phyloP scores from a whole-genome alignment of 2,797 vertebrate genomes.

The Anguilla marmorata region DNA sequence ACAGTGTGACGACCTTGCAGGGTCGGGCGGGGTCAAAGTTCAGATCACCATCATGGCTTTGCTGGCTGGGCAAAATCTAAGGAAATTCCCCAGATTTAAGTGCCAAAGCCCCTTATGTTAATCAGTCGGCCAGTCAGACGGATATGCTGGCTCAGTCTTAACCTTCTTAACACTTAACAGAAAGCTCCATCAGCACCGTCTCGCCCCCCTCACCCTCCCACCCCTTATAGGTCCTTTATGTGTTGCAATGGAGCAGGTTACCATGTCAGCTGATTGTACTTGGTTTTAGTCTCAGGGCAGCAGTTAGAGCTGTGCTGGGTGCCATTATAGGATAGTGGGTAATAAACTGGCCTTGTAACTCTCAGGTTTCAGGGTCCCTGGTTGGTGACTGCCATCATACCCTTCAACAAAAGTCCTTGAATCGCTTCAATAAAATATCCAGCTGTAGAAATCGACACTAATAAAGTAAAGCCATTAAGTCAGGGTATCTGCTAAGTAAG shows the following conservation, averaged over 20 bases:
- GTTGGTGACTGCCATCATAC: neutral
- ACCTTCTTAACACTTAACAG: slow-evolving; percentile 27
- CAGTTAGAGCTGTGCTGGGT: neutral
- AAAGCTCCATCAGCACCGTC: slow-evolving; percentile 50
- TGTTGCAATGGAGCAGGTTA: neutral
- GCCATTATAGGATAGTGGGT: neutral
- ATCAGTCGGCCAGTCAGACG: slow-evolving; percentile 22
- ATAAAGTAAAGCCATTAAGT: no score
- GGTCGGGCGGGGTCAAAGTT: slow-evolving; percentile 32
- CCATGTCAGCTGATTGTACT: neutral
- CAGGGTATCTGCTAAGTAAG: no score
- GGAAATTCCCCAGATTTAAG: slow-evolving; percentile 30
- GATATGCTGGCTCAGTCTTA: neutral
- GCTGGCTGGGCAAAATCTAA: slow-evolving; percentile 14
- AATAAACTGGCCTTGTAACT: neutral
- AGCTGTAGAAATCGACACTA: neutral
- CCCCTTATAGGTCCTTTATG: neutral
- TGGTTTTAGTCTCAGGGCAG: neutral
- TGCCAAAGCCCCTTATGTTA: slow-evolving; percentile 28
- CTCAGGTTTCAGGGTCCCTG: neutral
- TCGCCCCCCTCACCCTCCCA: slow-evolving; percentile 24
- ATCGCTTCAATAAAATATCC: neutral
- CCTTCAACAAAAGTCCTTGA: neutral
- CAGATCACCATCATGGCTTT: slow-evolving; percentile 36
- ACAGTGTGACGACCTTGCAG: neutral